A percentile compares a stretch with the other conserved stretches of the same genome.
Evolutionary conservation across 2,888 invertebrate species (phyloP).

Genomic region (Lagria hirta): DNA sequence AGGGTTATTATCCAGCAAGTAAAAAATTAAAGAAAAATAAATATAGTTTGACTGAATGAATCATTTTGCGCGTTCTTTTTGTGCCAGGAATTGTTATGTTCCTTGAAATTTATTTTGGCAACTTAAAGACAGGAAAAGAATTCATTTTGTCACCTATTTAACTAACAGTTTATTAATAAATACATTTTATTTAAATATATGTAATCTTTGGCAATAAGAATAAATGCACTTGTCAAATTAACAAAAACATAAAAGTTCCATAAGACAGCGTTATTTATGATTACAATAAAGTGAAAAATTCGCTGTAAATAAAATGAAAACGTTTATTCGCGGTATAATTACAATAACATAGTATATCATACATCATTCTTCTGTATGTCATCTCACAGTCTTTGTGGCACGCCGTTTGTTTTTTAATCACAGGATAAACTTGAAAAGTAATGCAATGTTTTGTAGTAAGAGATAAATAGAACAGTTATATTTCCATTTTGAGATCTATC

Average conservation of each 20-base stretch:
- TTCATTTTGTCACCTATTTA: slow-evolving; percentile 9
- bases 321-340: no score
- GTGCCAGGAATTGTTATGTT: slow-evolving; percentile 1
- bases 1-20: slow-evolving; percentile 16
- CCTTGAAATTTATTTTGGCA: slow-evolving; percentile 5
- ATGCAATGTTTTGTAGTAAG: no score
- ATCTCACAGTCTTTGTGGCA: no score
- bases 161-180: slow-evolving; percentile 14
- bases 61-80: slow-evolving; percentile 9
- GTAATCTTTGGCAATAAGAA: slow-evolving; percentile 23
- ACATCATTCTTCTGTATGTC: no score
- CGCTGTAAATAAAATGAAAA: no score
- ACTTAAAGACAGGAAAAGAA: slow-evolving; percentile 7
- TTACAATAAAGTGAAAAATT: slow-evolving; percentile 14
- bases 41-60: slow-evolving; percentile 12
- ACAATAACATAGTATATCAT: no score
- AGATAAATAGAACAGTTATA: no score
- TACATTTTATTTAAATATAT: slow-evolving; percentile 20
- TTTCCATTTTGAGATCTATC: no score
- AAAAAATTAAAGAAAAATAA: slow-evolving; percentile 6
- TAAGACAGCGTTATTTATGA: slow-evolving; percentile 7
- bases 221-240: slow-evolving; percentile 19
- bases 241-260: no score
- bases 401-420: no score
- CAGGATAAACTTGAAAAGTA: no score